Evolutionary conservation across 2,797 vertebrate genomes (phyloP), one percentile per base, ranked within the genome.

Genomic region (Sebastes goodei): DNA sequence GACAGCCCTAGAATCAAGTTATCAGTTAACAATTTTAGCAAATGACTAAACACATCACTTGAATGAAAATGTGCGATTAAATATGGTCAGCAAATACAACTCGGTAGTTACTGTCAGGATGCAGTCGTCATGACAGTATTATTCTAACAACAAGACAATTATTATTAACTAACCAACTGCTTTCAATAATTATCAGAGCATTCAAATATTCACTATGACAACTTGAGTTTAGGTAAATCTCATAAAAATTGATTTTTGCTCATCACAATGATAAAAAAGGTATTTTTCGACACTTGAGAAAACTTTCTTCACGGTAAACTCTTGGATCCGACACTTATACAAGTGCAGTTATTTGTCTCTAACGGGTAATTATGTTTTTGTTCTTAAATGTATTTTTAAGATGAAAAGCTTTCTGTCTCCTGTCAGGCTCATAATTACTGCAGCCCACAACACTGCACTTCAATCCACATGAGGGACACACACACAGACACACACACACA

Each of bases 391-490:
- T 32, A 29, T 71, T 88, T 66, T 83, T 52, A 55, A 78, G 67
- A 88, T 80, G 69, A 91, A 80, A 80, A 52, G 46, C 52, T 71
- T 80, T 66, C 12, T 5, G 17, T 65, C 52, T 80, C 57, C 35
- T 52, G 29, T 84, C 77, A 70, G 62, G 67, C 49, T 80, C 52
- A 67, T 56, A 67, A 71, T 74, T 52, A 71, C 42, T 78, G 71
- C 69, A 75, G 27, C 57, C 66, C 46, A 59, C 35, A 55, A 53
- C 46, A 35, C 59, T 49, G 12, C 49, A 49, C 55, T 23, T 33
- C 14, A 70, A 69, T 59, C 60, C 71, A 74, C 66, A 72, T 14
- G n/a, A 69, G 61, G 3, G 2, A 17, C 35, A 35, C 49, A 64
- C 33, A 67, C 53, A 25, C 38, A 42, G 1, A 15, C 38, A 17